Evolutionary conservation across 2,113 vertebrate genomes (phyloP), one percentile per base, ranked within the genome.

Genomic region (Scalopus aquaticus): DNA sequence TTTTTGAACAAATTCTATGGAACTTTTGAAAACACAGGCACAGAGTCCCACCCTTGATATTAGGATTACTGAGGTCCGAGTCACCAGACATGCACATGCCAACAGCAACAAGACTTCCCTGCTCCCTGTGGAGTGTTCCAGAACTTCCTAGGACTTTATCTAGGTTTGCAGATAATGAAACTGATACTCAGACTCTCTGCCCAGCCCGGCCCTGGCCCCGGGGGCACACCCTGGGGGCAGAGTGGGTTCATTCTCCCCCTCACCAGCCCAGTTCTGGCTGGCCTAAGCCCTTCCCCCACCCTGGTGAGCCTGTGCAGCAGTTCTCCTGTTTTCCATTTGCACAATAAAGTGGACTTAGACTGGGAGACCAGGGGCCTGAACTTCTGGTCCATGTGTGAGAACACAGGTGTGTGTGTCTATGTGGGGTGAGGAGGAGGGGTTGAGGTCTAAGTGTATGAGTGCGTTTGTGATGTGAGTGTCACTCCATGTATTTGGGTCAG

Each of bases 91-190:
- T 3, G 20, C 72, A 9, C 6, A 15, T 49, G 49, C 15, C 77
- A 6, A 37, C 42, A 9, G 32, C 37, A 32, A 0, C 0, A 22
- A 24, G 54, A 56, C 22, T 6, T 44, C 4, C 1, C 56, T 5
- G 12, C 70, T 35, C n/a, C 17, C 42, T 5, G 30, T 6, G n/a
- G 13, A 56, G 24, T 1, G 30, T 37, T 12, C 17, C 26, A 6
- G 17, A 7, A 20, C 54, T 56, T 62, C 28, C 4, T 9, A 62
- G 28, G 12, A 2, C 32, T n/a, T 16, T 49, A n/a, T 81, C 88
- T 95, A 20, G 0, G 16, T 28, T n/a, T 54, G 72, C 92, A 92
- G 79, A 28, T 0, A 83, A 79, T 1, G 3, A 76, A 80, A 15
- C 44, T 1, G 35, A 80, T 12, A 2, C 16, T n/a, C 54, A 8